phyloP scores from a whole-genome alignment of 2,888 invertebrate genomes.

The Harpalus rufipes region DNA sequence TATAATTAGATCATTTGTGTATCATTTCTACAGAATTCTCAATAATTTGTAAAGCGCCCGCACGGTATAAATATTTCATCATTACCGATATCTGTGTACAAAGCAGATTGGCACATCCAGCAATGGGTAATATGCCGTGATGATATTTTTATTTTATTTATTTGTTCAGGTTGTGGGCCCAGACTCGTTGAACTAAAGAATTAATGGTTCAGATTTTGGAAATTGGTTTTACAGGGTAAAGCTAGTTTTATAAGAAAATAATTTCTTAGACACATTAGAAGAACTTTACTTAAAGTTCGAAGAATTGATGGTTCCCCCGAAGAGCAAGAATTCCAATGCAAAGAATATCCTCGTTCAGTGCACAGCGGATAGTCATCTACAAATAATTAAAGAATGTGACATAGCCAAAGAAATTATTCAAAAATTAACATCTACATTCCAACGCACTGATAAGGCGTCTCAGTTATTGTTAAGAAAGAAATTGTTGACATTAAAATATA shows the following conservation, averaged over 20 bases:
- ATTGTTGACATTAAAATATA: slow-evolving; percentile 14
- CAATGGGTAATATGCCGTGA: no score
- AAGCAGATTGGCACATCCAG: no score
- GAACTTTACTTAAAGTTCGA: neutral
- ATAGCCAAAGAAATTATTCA: slow-evolving; percentile 3
- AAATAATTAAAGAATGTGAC: neutral
- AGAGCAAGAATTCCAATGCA: slow-evolving; percentile 1
- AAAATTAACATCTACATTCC: slow-evolving; percentile 7
- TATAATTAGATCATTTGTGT: no score
- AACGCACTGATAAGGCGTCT: neutral
- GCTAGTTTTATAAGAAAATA: neutral
- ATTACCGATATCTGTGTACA: no score
- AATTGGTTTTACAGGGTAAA: neutral
- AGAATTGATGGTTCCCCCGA: slow-evolving; percentile 1
- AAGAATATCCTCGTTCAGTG: neutral
- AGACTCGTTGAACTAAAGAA: neutral
- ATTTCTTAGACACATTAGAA: neutral
- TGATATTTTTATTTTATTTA: no score
- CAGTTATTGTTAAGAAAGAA: slow-evolving; percentile 1
- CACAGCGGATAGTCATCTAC: no score
- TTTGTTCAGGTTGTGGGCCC: neutral
- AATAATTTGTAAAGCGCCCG: no score
- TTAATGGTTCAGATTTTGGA: slow-evolving; percentile 1
- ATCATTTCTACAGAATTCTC: no score
- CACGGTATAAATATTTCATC: no score